Base-by-base conservation (phyloP, 2,888 invertebrate species). In the Ryuthela nishihirai region DNA sequence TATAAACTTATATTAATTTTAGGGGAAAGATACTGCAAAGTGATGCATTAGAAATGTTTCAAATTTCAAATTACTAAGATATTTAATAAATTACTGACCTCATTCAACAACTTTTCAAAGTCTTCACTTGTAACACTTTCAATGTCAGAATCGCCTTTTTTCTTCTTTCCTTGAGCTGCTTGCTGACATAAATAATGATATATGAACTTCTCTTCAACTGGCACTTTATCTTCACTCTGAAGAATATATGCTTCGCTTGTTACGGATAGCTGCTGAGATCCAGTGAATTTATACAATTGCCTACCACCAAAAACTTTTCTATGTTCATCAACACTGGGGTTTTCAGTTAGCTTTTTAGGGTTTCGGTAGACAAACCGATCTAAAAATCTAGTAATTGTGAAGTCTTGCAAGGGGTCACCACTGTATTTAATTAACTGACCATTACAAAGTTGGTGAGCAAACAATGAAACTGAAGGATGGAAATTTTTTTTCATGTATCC, bases 301-400 rank as follows among this genome's bases (percentile, higher is more conserved):
- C 65, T 34, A 17, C 64, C 49, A 5, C 70, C 69, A 29, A 70
- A 67, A 17, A 69, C 59, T 35, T 35, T 61, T n/a, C 47, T 26
- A 6, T 46, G 47, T 43, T 21, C 44, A 41, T 58, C 26, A 18
- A 39, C 17, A 7, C 25, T 32, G 9, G 47, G 24, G 23, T 46
- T 50, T 17, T 60, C 58, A 6, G 44, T 21, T 20, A 64, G 52
- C 55, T 73, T 75, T 69, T 81, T 81, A 4, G 81, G 79, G 78
- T 99, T 99, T 72, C 93, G 90, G 74, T 91, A 97, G 9, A 91
- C 91, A 74, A 97, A 98, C 38, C 97, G 81, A 70, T 99, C 97
- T 40, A 99, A 78, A 74, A 99, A 99, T 43, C 90, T 80, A 43
- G 91, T 85, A 29, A 92, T 78, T 0, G 88, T 86, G 73, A 97